Evolutionary conservation across 2,888 invertebrate genomes (phyloP).

Genomic region (Andrena dorsata): DNA sequence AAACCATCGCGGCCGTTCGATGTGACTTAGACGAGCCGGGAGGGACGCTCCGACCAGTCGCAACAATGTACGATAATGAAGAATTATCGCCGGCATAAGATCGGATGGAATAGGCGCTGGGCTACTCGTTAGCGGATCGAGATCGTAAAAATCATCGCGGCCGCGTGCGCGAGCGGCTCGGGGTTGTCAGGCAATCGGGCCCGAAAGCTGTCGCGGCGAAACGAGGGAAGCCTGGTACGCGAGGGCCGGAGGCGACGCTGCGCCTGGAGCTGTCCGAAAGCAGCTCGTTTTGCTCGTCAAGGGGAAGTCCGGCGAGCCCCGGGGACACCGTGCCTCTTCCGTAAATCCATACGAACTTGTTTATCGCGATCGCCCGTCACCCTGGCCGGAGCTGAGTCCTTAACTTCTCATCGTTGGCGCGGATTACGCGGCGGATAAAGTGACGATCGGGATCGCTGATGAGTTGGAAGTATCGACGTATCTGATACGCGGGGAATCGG

Average conservation of each 20-base stretch:
- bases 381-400: conserved; percentile 47
- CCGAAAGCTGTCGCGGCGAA: conserved; percentile 32
- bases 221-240: conserved; percentile 27
- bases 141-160: conserved; percentile 82
- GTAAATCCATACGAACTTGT: conserved; percentile 70
- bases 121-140: conserved; percentile 81
- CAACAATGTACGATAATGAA: conserved; percentile 85
- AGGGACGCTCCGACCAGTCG: conserved; percentile 59
- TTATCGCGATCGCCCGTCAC: conserved; percentile 69
- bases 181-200: conserved; percentile 61
- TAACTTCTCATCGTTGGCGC: conserved; percentile 59
- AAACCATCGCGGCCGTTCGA: conserved; percentile 47
- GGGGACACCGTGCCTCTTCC: conserved; percentile 49
- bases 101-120: conserved; percentile 74
- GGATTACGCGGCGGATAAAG: conserved; percentile 53
- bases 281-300: conserved; percentile 66
- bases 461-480: conserved; percentile 42
- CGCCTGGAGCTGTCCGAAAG: conserved; percentile 65
- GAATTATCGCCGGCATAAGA: conserved; percentile 84
- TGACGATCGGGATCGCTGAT: conserved; percentile 46
- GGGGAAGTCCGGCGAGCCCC: conserved; percentile 20
- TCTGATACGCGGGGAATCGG: neutral
- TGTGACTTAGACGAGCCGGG: conserved; percentile 60
- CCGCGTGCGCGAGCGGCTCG: conserved; percentile 43
- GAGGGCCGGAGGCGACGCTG: conserved; percentile 38